These are phyloP conservation scores for Scaptomyza pallida DNA, from an alignment of 1,140 invertebrate genomes.

Conservation along the genomic window DNA sequence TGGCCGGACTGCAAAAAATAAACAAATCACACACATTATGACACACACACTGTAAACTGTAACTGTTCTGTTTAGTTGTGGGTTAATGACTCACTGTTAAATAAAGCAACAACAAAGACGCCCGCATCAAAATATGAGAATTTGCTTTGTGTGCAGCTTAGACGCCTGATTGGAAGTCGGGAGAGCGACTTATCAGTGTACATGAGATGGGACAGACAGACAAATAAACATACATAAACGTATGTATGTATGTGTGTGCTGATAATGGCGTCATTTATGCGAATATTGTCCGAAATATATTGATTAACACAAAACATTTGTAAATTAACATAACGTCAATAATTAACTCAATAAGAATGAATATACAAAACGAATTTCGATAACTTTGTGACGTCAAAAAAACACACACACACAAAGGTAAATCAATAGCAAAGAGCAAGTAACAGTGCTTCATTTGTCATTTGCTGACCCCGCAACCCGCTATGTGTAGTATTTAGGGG, in stretches of 20 bases:
- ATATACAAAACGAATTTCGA: slow-evolving; percentile 15
- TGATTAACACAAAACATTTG: slow-evolving; percentile 46
- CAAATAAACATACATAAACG: not conserved
- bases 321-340: slow-evolving; percentile 42
- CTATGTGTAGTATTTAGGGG: slow-evolving; percentile 13
- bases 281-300: slow-evolving; percentile 43
- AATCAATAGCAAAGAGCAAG: slow-evolving; percentile 37
- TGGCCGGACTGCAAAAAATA: slow-evolving; percentile 93
- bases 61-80: not conserved
- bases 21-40: too few relatives aligned
- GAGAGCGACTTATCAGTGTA: slow-evolving; percentile 46
- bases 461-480: not conserved
- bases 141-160: not conserved
- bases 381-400: slow-evolving; percentile 44
- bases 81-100: not conserved
- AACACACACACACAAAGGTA: slow-evolving; percentile 55
- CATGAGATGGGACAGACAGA: slow-evolving; percentile 7
- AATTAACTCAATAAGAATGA: slow-evolving; percentile 29
- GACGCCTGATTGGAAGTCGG: not conserved
- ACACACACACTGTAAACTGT: too few relatives aligned
- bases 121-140: slow-evolving; percentile 6
- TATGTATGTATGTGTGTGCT: slow-evolving; percentile 5
- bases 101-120: not conserved
- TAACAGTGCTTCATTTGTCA: slow-evolving; percentile 36
- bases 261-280: slow-evolving; percentile 60